Conservation (phyloP, 2,888 invertebrate species). For the Sialis lutaria region DNA sequence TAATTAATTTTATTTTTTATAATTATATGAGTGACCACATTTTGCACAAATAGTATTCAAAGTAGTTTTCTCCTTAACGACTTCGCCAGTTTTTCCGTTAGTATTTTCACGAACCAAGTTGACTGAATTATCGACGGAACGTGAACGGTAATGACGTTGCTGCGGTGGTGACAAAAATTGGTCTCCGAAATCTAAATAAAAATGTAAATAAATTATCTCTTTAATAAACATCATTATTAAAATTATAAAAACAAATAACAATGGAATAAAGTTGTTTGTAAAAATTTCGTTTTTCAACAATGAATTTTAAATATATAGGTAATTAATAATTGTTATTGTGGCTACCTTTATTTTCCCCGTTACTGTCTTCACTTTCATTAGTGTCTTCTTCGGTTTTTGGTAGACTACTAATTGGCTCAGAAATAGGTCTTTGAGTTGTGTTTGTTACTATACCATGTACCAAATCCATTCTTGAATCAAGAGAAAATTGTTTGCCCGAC, state of each 20-base stretch:
- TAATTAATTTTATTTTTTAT: too few relatives aligned
- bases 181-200: background rate
- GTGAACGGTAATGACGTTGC: conserved; percentile 32
- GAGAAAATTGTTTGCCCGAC: conserved; percentile 79
- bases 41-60: background rate
- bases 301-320: too few relatives aligned
- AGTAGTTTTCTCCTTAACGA: background rate
- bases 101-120: background rate
- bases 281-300: too few relatives aligned
- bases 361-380: conserved; percentile 15
- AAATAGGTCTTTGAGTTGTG: conserved; percentile 13
- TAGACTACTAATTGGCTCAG: conserved; percentile 13
- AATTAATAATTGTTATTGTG: background rate
- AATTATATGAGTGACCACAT: background rate
- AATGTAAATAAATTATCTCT: background rate
- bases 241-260: background rate
- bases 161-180: conserved; percentile 21
- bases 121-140: conserved; percentile 33
- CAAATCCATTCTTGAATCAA: conserved; percentile 82
- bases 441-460: conserved; percentile 53
- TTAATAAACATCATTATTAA: background rate
- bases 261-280: too few relatives aligned
- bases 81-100: background rate
- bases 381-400: conserved; percentile 20
- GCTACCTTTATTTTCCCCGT: conserved; percentile 11